These are phyloP conservation scores for Drosophila funebris DNA, from an alignment of 1,140 invertebrate genomes.

Conservation along the genomic window DNA sequence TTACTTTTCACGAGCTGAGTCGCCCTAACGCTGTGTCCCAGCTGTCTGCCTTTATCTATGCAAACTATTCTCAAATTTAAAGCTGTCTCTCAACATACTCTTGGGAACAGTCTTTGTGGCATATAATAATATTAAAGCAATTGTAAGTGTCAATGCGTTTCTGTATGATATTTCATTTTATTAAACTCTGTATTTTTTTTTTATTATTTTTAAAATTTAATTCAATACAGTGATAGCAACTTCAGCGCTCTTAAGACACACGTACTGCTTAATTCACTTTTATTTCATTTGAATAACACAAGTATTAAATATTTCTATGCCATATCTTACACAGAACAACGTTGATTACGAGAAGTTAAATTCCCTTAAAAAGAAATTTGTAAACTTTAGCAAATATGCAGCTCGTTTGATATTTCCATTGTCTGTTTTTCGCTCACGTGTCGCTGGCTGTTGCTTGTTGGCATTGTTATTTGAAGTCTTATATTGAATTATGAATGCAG, in stretches of 20 bases:
- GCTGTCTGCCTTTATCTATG: too few relatives aligned
- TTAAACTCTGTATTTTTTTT: too few relatives aligned
- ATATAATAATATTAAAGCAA: too few relatives aligned
- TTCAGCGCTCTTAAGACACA: too few relatives aligned
- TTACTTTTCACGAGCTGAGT: too few relatives aligned
- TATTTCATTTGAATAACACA: neutral
- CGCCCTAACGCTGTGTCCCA: too few relatives aligned
- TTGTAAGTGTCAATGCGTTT: too few relatives aligned
- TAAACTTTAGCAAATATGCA: neutral
- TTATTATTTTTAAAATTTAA: too few relatives aligned
- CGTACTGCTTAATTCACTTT: neutral
- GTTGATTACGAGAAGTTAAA: neutral
- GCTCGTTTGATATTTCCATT: neutral
- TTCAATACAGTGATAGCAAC: neutral
- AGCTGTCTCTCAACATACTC: too few relatives aligned
- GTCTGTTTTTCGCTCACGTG: conserved; percentile 48
- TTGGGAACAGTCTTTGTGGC: too few relatives aligned
- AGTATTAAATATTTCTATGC: neutral
- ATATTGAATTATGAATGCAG: conserved; percentile 14
- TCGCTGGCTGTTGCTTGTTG: conserved; percentile 31
- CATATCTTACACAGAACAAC: neutral
- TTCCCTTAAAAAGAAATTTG: neutral
- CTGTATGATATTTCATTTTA: too few relatives aligned
- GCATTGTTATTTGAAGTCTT: conserved; percentile 20
- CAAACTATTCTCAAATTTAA: too few relatives aligned